phyloP scores from a whole-genome alignment of 2,797 vertebrate species.

The Peromyscus eremicus region DNA sequence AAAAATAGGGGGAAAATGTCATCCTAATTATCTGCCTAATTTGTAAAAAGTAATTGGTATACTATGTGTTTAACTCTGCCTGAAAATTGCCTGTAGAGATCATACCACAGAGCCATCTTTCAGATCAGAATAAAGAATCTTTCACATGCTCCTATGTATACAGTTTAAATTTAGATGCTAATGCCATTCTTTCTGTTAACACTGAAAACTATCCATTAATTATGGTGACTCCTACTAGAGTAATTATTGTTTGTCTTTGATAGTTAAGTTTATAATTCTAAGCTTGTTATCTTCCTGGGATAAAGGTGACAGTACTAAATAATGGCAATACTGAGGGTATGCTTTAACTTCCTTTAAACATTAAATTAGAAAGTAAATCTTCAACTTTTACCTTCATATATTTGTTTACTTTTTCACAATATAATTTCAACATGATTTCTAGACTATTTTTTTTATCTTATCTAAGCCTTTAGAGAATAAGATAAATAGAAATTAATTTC shows the following conservation, averaged over 20 bases:
- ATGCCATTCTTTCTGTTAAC: neutral
- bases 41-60: neutral
- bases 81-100: constrained; percentile 28
- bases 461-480: constrained; percentile 26
- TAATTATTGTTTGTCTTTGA: constrained; percentile 30
- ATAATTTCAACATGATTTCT: constrained; percentile 27
- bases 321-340: neutral
- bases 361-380: constrained; percentile 1
- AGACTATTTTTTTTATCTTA: neutral
- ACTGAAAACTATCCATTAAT: neutral
- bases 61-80: constrained; percentile 42
- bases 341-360: neutral
- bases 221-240: neutral
- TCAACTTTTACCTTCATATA: neutral
- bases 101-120: neutral
- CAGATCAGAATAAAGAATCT: neutral
- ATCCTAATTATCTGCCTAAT: constrained; percentile 18
- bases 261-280: neutral
- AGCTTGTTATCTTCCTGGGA: neutral
- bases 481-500: constrained; percentile 29
- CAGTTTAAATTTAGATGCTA: constrained; percentile 33
- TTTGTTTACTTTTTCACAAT: constrained; percentile 28
- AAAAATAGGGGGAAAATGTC: neutral
- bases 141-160: neutral
- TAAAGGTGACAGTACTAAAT: constrained; percentile 25